Evolutionary conservation across 2,113 vertebrate genomes (phyloP).

Genomic region (Amia ocellicauda): DNA sequence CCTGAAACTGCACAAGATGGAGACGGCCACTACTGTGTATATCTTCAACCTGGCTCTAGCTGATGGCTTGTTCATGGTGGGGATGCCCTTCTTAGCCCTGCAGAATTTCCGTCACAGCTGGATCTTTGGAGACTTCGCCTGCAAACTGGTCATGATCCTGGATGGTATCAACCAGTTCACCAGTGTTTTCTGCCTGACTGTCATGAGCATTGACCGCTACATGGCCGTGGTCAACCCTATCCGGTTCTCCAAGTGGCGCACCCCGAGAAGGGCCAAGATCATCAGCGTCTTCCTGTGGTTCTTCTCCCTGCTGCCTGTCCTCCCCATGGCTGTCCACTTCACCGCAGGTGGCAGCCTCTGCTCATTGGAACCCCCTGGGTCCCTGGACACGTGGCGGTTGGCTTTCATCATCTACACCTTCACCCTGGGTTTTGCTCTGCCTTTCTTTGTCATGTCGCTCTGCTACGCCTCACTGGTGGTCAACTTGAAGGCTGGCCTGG

Average conservation of each 20-base stretch:
- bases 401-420: conserved; percentile 62
- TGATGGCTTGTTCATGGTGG: conserved; percentile 69
- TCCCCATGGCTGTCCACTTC: conserved; percentile 68
- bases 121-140: conserved; percentile 58
- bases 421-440: conserved; percentile 63
- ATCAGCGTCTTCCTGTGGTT: conserved; percentile 59
- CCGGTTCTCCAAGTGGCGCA: conserved; percentile 54
- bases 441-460: conserved; percentile 53
- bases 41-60: conserved; percentile 71
- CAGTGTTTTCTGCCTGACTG: conserved; percentile 67
- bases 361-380: conserved; percentile 34
- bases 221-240: conserved; percentile 58
- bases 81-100: conserved; percentile 62
- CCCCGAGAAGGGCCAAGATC: conserved; percentile 47
- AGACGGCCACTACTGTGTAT: conserved; percentile 64
- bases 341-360: conserved; percentile 45
- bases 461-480: conserved; percentile 55
- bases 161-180: conserved; percentile 76
- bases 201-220: conserved; percentile 69
- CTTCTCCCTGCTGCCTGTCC: conserved; percentile 59
- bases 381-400: conserved; percentile 48
- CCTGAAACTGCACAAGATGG: conserved; percentile 62
- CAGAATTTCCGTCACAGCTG: conserved; percentile 62
- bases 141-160: conserved; percentile 66
- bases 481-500: conserved; percentile 35